Conservation (phyloP, 1,140 invertebrate species). For the Drosophila oshimai region DNA sequence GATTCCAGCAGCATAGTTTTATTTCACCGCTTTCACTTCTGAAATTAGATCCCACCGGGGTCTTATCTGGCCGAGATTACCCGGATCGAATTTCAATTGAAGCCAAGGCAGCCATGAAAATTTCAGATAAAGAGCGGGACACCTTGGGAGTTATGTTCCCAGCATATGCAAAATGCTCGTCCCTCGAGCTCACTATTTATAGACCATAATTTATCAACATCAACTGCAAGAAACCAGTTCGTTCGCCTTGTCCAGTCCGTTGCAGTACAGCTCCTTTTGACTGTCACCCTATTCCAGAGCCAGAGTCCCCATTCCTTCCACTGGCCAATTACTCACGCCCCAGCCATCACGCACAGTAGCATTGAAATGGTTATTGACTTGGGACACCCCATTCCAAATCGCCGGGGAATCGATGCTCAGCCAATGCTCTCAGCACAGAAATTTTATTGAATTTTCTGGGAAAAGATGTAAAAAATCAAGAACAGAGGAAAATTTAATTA, state of each 20-base stretch:
- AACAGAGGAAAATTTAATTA: slow-evolving; percentile 62
- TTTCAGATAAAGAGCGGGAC: slow-evolving; percentile 9
- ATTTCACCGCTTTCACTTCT: slow-evolving; percentile 20
- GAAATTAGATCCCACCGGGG: slow-evolving; percentile 22
- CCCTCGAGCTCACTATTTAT: slow-evolving; percentile 21
- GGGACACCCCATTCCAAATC: neutral
- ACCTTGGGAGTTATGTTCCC: slow-evolving; percentile 25
- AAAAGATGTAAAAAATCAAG: slow-evolving; percentile 64
- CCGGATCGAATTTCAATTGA: slow-evolving; percentile 37
- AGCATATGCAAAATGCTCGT: slow-evolving; percentile 42
- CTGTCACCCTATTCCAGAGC: neutral
- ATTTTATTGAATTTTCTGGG: slow-evolving; percentile 72
- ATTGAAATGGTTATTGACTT: slow-evolving; percentile 49
- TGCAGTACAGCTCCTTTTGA: slow-evolving; percentile 4
- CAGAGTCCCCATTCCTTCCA: neutral
- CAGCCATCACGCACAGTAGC: slow-evolving; percentile 47
- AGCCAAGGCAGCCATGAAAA: slow-evolving; percentile 28
- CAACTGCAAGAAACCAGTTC: slow-evolving; percentile 58
- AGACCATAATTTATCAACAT: slow-evolving; percentile 70
- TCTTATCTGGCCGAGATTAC: slow-evolving; percentile 31
- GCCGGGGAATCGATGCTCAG: slow-evolving; percentile 11
- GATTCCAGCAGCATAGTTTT: slow-evolving; percentile 13
- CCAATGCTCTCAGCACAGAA: slow-evolving; percentile 15
- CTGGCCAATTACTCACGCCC: slow-evolving; percentile 53
- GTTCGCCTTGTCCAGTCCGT: slow-evolving; percentile 30